Conservation (phyloP, 1,140 invertebrate species). For the Drosophila nikananu region DNA sequence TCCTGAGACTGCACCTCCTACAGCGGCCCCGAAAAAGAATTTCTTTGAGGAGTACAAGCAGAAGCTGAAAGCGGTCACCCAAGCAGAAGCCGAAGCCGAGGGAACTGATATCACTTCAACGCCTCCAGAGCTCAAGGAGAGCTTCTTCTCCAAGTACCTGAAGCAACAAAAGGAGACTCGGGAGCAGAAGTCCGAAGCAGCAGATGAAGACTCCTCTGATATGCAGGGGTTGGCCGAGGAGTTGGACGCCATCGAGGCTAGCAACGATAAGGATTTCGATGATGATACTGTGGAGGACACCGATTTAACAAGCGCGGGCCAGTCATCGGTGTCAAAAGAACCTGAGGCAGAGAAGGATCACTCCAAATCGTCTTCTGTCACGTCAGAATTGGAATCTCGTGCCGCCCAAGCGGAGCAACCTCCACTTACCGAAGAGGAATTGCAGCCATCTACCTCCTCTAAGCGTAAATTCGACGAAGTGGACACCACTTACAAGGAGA, state of each 20-base stretch:
- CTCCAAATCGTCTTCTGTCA: background rate
- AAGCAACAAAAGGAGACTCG: conserved; percentile 44
- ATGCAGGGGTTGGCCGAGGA: conserved; percentile 58
- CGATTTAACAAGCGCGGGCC: background rate
- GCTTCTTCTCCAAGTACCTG: conserved; percentile 71
- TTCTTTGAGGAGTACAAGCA: conserved; percentile 61
- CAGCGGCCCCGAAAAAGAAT: conserved; percentile 29
- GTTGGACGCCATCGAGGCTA: conserved; percentile 60
- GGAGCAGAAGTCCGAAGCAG: background rate
- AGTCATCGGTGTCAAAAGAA: background rate
- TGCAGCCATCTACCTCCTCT: conserved; percentile 53
- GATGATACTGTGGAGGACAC: conserved; percentile 37
- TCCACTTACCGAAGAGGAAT: conserved; percentile 42
- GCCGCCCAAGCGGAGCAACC: background rate
- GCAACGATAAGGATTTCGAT: conserved; percentile 20
- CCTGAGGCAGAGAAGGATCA: background rate
- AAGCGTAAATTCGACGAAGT: conserved; percentile 62
- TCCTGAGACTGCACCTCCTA: background rate
- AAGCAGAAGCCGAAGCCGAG: background rate
- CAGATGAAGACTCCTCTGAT: conserved; percentile 34
- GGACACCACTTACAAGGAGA: conserved; percentile 46
- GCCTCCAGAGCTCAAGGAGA: conserved; percentile 57
- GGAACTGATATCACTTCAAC: conserved; percentile 26
- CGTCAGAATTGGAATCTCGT: background rate
- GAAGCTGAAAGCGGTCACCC: conserved; percentile 44